Conservation (phyloP, 2,888 invertebrate species). For the Dynastes grantii region DNA sequence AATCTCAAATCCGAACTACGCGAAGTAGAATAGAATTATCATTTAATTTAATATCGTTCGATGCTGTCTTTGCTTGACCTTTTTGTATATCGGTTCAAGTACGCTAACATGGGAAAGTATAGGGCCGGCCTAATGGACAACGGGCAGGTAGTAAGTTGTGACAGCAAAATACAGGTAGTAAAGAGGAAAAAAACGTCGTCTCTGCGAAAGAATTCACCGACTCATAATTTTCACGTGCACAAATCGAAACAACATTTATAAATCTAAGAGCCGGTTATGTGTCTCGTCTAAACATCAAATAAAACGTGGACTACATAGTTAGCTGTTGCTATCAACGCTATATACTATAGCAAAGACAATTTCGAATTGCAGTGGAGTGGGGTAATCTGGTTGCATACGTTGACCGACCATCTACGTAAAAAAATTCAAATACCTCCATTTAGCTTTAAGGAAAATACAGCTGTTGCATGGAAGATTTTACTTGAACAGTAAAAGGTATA, state of each 20-base stretch:
- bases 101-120: slow-evolving; percentile 47
- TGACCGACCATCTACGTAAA: slow-evolving; percentile 42
- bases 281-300: slow-evolving; percentile 31
- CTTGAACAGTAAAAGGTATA: not conserved
- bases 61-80: slow-evolving; percentile 52
- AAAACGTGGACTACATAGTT: slow-evolving; percentile 36
- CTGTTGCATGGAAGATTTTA: not conserved
- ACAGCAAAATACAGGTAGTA: slow-evolving; percentile 37
- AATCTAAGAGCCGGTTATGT: not conserved
- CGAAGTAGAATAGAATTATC: slow-evolving; percentile 47
- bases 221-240: slow-evolving; percentile 38
- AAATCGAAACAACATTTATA: slow-evolving; percentile 22
- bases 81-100: slow-evolving; percentile 53
- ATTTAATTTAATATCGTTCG: slow-evolving; percentile 49
- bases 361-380: slow-evolving; percentile 38
- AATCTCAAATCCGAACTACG: slow-evolving; percentile 32
- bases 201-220: slow-evolving; percentile 33
- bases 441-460: slow-evolving; percentile 17
- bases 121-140: slow-evolving; percentile 5
- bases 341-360: slow-evolving; percentile 39
- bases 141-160: slow-evolving; percentile 37
- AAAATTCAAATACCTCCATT: slow-evolving; percentile 37
- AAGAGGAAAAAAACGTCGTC: not conserved
- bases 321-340: not conserved
- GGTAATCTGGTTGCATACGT: slow-evolving; percentile 44